phyloP scores from a whole-genome alignment of 2,888 invertebrate species.

The Harpagoxenus sublaevis region DNA sequence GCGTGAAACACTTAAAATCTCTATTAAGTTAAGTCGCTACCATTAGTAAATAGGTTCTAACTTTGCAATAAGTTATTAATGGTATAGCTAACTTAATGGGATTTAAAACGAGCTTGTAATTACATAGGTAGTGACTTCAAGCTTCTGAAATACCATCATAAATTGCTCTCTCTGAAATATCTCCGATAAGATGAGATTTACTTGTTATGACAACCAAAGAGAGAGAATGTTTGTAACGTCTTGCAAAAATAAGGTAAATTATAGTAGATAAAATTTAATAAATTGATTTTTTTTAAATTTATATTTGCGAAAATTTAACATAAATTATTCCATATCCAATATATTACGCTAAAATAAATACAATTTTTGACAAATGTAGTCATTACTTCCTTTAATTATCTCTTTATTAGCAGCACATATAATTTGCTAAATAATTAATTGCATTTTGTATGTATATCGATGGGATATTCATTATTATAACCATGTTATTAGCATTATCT shows the following conservation, averaged over 20 bases:
- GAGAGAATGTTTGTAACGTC: not conserved
- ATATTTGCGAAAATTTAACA: slow-evolving; percentile 1
- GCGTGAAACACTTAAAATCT: not conserved
- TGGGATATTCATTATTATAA: not conserved
- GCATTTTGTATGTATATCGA: not conserved
- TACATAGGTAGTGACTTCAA: not conserved
- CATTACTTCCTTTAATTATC: slow-evolving; percentile 8
- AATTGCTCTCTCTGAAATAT: not conserved
- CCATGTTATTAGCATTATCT: not conserved
- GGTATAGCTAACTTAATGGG: not conserved
- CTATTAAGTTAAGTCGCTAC: not conserved
- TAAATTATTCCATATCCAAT: not conserved
- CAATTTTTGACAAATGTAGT: slow-evolving; percentile 28
- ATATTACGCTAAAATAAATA: slow-evolving; percentile 5
- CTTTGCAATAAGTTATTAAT: slow-evolving; percentile 40
- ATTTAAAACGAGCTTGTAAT: slow-evolving; percentile 26
- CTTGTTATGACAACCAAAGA: not conserved
- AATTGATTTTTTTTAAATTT: not conserved
- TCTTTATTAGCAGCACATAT: not conserved
- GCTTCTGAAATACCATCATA: not conserved
- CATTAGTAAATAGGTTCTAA: not conserved
- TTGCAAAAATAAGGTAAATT: not conserved
- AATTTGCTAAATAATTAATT: slow-evolving; percentile 29
- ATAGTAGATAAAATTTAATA: not conserved
- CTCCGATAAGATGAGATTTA: not conserved